Evolutionary conservation across 2,113 vertebrate species (phyloP), one percentile per base, ranked within the genome.

Genomic region (Petaurus breviceps): DNA sequence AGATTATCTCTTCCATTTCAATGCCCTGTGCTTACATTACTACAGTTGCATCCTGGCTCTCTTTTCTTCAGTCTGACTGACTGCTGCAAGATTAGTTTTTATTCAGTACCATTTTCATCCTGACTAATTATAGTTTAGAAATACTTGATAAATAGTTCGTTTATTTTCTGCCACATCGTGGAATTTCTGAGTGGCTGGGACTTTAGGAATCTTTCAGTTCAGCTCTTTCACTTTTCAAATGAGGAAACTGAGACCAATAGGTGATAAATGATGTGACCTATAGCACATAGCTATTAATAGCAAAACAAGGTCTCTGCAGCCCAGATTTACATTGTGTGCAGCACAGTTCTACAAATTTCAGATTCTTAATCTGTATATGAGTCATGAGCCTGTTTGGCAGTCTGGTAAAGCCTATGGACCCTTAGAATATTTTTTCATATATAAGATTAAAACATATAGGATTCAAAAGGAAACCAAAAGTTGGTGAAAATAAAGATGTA

Each of bases 141-240:
- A 90, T 57, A n/a, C 77, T 92, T 51, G 55, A 54, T 50, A 12
- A 61, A 61, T 61, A 37, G 26, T n/a, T 26, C 68, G 31, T 14
- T 31, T 43, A 52, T 46, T 95, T 93, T 49, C 25, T 90, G 37
- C 49, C 11, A 54, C 1, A 28, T 47, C 14, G 92, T 25, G 94
- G 46, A 94, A 93, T 95, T 95, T 91, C 23, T 68, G 93, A 89
- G 51, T 68, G 61, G 53, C 94, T 92, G 51, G 91, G 28, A 91
- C 25, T 49, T 92, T 47, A 91, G 52, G 89, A 90, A 90, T 93
- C 3, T 57, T 50, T 77, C 93, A n/a, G 54, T 51, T 12, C 37
- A 93, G 53, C 31, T 52, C 77, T 94, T 90, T 68, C 9, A 28
- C 94, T 95, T 96, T 91, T 49, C 54, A 52, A 49, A 47, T 94